Evolutionary conservation across 2,888 invertebrate genomes (phyloP).

Genomic region (Aspidiotus destructor): DNA sequence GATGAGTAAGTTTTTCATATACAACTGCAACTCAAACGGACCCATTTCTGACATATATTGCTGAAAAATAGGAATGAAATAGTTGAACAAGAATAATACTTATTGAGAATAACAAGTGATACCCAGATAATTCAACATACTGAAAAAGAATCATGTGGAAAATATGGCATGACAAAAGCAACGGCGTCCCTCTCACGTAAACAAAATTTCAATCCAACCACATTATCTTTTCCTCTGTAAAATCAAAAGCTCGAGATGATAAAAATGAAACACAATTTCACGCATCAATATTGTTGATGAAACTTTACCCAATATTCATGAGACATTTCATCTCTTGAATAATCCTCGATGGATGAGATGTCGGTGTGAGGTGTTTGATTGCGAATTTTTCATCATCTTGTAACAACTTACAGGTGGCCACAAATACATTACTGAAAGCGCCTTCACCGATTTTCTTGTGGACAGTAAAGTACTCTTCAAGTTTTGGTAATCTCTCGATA

Average conservation of each 20-base stretch:
- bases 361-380: slow-evolving; percentile 77
- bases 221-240: slow-evolving; percentile 64
- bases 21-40: slow-evolving; percentile 58
- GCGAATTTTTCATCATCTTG: slow-evolving; percentile 56
- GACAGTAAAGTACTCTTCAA: slow-evolving; percentile 17
- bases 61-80: slow-evolving; percentile 44
- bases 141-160: slow-evolving; percentile 68
- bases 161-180: slow-evolving; percentile 81
- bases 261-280: background rate
- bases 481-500: slow-evolving; percentile 18
- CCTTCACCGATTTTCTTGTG: slow-evolving; percentile 62
- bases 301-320: slow-evolving; percentile 58
- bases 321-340: slow-evolving; percentile 72
- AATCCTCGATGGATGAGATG: slow-evolving; percentile 70
- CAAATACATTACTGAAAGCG: slow-evolving; percentile 76
- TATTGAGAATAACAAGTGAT: background rate
- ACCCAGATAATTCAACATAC: slow-evolving; percentile 46
- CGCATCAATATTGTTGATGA: background rate
- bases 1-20: slow-evolving; percentile 68
- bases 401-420: slow-evolving; percentile 54
- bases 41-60: slow-evolving; percentile 65
- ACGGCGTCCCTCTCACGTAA: slow-evolving; percentile 66
- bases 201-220: slow-evolving; percentile 70
- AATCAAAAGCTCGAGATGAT: slow-evolving; percentile 9
- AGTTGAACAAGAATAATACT: background rate